Evolutionary conservation across 2,888 invertebrate genomes (phyloP), one percentile per base, ranked within the genome.

Genomic region (Dusona sp.): DNA sequence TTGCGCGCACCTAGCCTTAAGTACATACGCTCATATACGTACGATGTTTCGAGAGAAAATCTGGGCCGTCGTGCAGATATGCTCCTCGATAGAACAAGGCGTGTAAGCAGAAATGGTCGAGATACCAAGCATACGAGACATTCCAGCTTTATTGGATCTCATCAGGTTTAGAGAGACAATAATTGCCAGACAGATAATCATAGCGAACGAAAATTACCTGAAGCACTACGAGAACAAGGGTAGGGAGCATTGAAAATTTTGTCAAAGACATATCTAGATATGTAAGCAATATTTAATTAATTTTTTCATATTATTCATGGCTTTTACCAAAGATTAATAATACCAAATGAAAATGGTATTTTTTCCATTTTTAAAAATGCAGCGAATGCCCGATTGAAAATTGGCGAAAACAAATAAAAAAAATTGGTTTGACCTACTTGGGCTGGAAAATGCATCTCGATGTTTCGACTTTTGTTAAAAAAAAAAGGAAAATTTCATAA

Each of bases 41-140:
- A 73, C 75, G 42, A 74, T 36, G 38, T 38, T 77, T 48, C 72
- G 83, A 80, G 86, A 80, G 61, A 77, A 77, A 86, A 86, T 86
- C 86, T 83, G 83, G 79, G 67, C 48, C 77, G 80, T 42, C 45
- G 72, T 61, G 54, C 45, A 61, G 54, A 83, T 65, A 25, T 73
- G 48, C 45, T 38, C 42, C 22, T 16, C 54, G 45, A 51, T 48
- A 33, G 38, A 38, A 82, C 70, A 54, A 48, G 48, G 61, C 13
- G 48, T 70, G 48, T 68, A 36, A 82, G 70, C 74, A 65, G 48
- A 16, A 74, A 57, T 38, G 25, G 42, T 51, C 54, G 65, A 81
- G 45, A 81, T 74, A 81, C 42, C 78, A 11, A 54, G 42, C 33
- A 70, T 57, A 70, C 51, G 25, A 25, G 42, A 79, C 57, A 33